phyloP scores from a whole-genome alignment of 2,797 vertebrate genomes.

The Sebastolobus altivelis region DNA sequence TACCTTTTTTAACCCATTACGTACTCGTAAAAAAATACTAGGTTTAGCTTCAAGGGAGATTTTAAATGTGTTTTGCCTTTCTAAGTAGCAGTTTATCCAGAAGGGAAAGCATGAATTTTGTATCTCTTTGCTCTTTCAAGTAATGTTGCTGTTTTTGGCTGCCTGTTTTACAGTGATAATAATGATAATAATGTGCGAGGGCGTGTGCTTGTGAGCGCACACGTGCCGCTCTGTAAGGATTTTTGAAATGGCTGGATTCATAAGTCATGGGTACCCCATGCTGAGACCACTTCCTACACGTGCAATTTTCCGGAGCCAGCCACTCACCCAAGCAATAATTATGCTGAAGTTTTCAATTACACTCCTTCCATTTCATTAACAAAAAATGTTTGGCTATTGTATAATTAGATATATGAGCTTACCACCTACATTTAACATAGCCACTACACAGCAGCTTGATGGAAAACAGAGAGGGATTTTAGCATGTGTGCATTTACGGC shows the following conservation, averaged over 20 bases:
- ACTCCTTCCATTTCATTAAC: conserved; percentile 87
- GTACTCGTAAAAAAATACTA: neutral
- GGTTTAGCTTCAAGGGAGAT: conserved; percentile 1
- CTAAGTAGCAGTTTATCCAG: conserved; percentile 15
- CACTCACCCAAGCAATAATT: conserved; percentile 85
- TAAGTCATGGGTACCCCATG: conserved; percentile 76
- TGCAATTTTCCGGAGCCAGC: conserved; percentile 83
- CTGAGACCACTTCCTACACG: conserved; percentile 79
- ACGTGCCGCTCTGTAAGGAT: conserved; percentile 39
- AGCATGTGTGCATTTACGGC: conserved; percentile 76
- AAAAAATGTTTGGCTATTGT: conserved; percentile 88
- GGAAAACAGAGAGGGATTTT: conserved; percentile 80
- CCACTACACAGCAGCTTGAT: conserved; percentile 81
- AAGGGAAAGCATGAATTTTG: conserved; percentile 12
- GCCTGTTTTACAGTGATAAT: conserved; percentile 40
- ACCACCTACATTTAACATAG: conserved; percentile 87
- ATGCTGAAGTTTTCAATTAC: conserved; percentile 88
- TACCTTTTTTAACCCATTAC: conserved; percentile 59
- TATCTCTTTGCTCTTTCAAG: neutral
- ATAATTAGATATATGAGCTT: conserved; percentile 90
- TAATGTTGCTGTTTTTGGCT: conserved; percentile 39
- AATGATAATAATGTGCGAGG: conserved; percentile 50
- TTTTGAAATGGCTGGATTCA: conserved; percentile 78
- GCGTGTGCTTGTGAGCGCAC: conserved; percentile 17
- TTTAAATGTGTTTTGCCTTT: conserved; percentile 17